Base-by-base conservation (phyloP, 37 sponge, comb jelly and placozoan genomes). In the Tethya wilhelma region DNA sequence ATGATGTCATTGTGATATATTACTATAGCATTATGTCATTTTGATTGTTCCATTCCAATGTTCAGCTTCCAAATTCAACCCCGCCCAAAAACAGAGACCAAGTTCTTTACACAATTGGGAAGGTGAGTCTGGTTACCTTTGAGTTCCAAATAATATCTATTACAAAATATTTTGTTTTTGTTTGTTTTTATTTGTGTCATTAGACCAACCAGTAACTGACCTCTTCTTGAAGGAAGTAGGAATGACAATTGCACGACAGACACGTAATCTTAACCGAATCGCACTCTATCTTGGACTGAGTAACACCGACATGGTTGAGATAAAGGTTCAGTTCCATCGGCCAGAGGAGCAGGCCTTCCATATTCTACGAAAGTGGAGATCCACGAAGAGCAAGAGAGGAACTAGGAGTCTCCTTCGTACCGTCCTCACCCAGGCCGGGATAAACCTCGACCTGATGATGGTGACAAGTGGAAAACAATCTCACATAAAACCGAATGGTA, bases 331-430 rank as follows among this genome's bases (percentile, higher is more conserved):
- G 14, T 75, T 59, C 38, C 59, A 31, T 20, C 38, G 12, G 4
- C 67, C 56, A 79, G 59, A 69, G 40, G 81, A 80, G 32, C 41
- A 56, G 41, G 60, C 63, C 2, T 69, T 58, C 32, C 56, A 59
- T 19, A 23, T 80, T 44, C 81, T 80, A 2, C 4, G 40, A 25
- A 30, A n/a, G 32, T 80, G 81, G 81, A 70, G 62, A n/a, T n/a
- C n/a, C n/a, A n/a, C n/a, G n/a, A 45, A 71, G 6, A 58, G 29
- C 20, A 56, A 80, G 22, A 5, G 63, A 1, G 62, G 58, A 58
- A 34, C n/a, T 5, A 71, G 31, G 44, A 59, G 34, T n/a, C 38
- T 44, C 9, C 71, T 80, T 22, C 8, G 19, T 20, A 57, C 42
- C 32, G 59, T 56, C 38, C 71, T 80, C 11, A 40, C 39, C 0